Percentiles rank a stretch among this genome's conserved stretches.
These are phyloP conservation scores for Phytoseiulus persimilis DNA, from an alignment of 2,888 invertebrate genomes.

Conservation along the genomic window DNA sequence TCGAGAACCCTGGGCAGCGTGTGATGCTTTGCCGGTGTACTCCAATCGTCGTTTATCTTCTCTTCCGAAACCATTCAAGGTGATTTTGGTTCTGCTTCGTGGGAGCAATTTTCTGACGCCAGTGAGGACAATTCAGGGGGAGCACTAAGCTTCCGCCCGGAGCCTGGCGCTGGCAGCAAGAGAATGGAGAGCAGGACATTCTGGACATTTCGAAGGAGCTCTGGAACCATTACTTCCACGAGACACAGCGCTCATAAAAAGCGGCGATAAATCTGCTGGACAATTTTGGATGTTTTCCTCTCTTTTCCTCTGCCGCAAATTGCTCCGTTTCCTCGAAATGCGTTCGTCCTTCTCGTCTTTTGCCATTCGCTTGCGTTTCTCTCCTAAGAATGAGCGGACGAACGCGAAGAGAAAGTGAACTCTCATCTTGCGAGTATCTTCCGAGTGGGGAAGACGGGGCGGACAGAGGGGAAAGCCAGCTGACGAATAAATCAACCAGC, in stretches of 20 bases:
- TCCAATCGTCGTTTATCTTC: no score
- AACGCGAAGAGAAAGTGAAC: not conserved
- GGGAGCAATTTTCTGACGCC: not conserved
- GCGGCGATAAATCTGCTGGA: not conserved
- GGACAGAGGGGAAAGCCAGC: not conserved
- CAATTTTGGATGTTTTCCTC: not conserved
- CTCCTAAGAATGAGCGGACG: not conserved
- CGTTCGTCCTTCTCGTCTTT: not conserved
- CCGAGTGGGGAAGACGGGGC: not conserved
- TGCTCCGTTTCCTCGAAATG: not conserved
- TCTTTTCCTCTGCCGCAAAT: not conserved
- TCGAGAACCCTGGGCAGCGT: no score
- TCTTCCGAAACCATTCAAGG: not conserved
- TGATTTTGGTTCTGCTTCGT: not conserved
- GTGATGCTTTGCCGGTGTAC: no score
- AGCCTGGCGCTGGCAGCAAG: not conserved
- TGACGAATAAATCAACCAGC: not conserved
- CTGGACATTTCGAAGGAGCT: not conserved
- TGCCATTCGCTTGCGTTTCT: not conserved
- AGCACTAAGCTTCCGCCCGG: not conserved
- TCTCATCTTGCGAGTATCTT: not conserved
- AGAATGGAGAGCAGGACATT: not conserved
- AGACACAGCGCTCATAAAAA: not conserved
- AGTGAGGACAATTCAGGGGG: not conserved
- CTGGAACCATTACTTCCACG: not conserved